Base-by-base conservation (phyloP, 2,888 invertebrate genomes). In the Caenorhabditis drosophilae region DNA sequence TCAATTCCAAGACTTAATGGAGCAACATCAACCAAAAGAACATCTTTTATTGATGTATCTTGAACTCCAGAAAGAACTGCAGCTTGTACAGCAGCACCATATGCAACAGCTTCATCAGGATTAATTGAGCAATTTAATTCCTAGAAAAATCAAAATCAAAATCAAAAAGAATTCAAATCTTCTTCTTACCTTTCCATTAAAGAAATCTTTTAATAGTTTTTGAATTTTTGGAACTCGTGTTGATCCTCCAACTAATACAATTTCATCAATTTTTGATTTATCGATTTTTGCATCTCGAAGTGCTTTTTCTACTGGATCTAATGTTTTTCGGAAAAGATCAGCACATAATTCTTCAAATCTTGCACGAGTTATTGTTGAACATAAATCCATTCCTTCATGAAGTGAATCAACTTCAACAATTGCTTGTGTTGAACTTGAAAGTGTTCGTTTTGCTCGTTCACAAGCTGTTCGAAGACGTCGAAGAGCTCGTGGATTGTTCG, bases 171-270 rank as follows among this genome's bases (percentile, higher is more conserved):
- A 16, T 2, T 27, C 3, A 12, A 26, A 46, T 16, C 16, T 27
- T 2, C 12, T 9, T 16, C 46, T 86, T 18, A 46, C 46, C 35
- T 92, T 93, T 27, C 93, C 93, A 75, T 92, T 92, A 88, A 94
- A 93, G 70, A 84, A 85, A 64, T 86, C 85, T 85, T 94, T 93
- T 60, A 97, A 88, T 56, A 97, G 88, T 84, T 94, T 93, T 87
- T 97, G 95, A 78, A 97, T 92, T 86, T 94, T 96, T 53, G 96
- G 97, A 83, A 97, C 96, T 85, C 96, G 90, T 22, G 96, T 96
- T 40, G 95, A 96, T 45, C 93, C 95, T 75, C 95, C 95, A 54
- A 87, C 87, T 42, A 87, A 77, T 51, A 88, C 95, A 90, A 87
- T 36, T 11, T 67, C 60, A 35, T 61, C 54, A 23, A 73, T 61